Conservation (phyloP, 2,888 invertebrate species). For the Argyresthia albistria region DNA sequence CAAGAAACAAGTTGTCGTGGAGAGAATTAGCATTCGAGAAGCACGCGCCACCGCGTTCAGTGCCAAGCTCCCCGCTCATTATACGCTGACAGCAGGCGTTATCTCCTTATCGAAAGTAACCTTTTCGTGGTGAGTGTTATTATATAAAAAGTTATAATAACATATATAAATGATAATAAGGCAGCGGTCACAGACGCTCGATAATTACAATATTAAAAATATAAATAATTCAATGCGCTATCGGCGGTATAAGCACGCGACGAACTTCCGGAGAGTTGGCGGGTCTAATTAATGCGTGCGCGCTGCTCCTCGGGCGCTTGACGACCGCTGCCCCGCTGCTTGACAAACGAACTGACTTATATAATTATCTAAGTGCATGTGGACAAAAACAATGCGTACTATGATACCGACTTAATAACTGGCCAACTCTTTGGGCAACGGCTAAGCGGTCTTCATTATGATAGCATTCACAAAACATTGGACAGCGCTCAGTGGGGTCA, state of each 20-base stretch:
- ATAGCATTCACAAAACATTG: not conserved
- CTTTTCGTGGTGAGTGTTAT: conserved; percentile 56
- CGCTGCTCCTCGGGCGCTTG: conserved; percentile 26
- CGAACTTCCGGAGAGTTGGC: conserved; percentile 52
- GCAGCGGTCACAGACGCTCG: conserved; percentile 48
- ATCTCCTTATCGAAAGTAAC: conserved; percentile 58
- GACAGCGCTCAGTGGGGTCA: not conserved
- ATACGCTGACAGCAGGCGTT: conserved; percentile 42
- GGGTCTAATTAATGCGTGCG: conserved; percentile 49
- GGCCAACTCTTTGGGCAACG: not conserved
- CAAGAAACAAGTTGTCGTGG: conserved; percentile 33
- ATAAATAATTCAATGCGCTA: conserved; percentile 70
- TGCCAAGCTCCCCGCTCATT: conserved; percentile 26
- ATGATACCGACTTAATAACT: not conserved
- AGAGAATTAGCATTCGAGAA: conserved; percentile 39
- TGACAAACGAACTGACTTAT: conserved; percentile 47
- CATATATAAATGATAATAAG: conserved; percentile 60
- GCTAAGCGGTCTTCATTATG: not conserved
- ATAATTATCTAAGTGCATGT: conserved; percentile 31
- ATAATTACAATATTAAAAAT: conserved; percentile 68
- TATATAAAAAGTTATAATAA: conserved; percentile 67
- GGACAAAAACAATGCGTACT: conserved; percentile 12
- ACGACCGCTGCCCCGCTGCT: conserved; percentile 15
- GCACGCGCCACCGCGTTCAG: conserved; percentile 1
- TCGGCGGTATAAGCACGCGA: conserved; percentile 63